These are phyloP conservation scores for Metaphire vulgaris DNA, from an alignment of 1,140 invertebrate genomes.

Conservation along the genomic window DNA sequence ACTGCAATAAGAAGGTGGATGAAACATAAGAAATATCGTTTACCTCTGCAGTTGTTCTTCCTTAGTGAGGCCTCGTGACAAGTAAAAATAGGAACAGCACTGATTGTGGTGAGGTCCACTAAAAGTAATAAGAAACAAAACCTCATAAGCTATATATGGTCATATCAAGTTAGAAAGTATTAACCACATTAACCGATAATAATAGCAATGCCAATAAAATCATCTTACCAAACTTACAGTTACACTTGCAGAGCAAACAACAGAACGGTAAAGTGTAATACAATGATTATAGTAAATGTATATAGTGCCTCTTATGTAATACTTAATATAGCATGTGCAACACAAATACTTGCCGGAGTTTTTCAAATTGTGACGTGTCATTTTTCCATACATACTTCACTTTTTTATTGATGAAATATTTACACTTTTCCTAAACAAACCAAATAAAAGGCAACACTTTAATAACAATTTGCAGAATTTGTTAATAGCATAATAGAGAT, in stretches of 20 bases:
- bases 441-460: too few species aligned
- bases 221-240: neutral
- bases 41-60: constrained; percentile 10
- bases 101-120: constrained; percentile 7
- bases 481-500: neutral
- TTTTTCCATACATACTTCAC: constrained; percentile 45
- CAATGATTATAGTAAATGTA: neutral
- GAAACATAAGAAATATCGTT: neutral
- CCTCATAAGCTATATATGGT: too few species aligned
- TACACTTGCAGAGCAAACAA: neutral
- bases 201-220: neutral
- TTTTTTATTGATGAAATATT: constrained; percentile 44
- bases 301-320: neutral
- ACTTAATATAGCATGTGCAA: neutral
- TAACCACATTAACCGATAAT: neutral
- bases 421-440: constrained; percentile 3
- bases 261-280: neutral
- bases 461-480: too few species aligned
- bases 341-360: constrained; percentile 37
- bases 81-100: constrained; percentile 1
- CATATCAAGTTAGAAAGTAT: neutral
- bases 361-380: constrained; percentile 35
- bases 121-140: neutral
- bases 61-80: neutral
- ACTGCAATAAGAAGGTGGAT: too few species aligned